Base-by-base conservation (phyloP, 2,888 invertebrate species). In the Brachypalpus laphriformis region DNA sequence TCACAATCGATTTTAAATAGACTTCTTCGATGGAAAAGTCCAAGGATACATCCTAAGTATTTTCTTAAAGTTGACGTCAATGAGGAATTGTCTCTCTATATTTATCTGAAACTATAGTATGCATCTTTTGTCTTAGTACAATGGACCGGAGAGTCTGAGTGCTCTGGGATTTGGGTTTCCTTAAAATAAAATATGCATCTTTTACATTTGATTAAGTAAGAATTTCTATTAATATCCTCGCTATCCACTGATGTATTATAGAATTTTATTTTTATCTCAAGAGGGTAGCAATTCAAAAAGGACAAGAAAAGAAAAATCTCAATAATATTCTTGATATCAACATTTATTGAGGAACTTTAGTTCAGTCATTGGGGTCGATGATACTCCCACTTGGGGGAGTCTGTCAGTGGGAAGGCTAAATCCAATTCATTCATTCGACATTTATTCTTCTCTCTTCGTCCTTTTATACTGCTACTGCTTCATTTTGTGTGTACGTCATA, bases 401-500 rank as follows among this genome's bases (percentile, higher is more conserved):
- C 7, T 5, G 28, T 28, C 6, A 28, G 34, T 31, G 20, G 31
- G 54, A 63, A 66, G 61, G 56, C 28, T 47, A 70, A 83, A 83
- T 70, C 83, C 83, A 83, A 83, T 83, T 83, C 83, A 83, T 83
- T 83, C 74, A 83, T 78, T 83, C 83, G 70, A 74, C 83, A 51
- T 80, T 83, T 78, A 83, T 80, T 70, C 2, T n/a, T 20, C 11
- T 3, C 51, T 45, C 49, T 42, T 16, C 40, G 37, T 28, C 37
- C 47, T 68, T 42, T 68, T 49, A 9, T 34, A 11, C 45, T 28
- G 25, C 61, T 57, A 42, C 63, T 57, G 22, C 54, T 71, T 63
- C 72, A 63, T 63, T 68, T 54, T 47, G 51, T 54, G 54, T 34
- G 47, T 61, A 59, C 59, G 57, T 83, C 80, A 74, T 83, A 83